Evolutionary conservation across 2,888 invertebrate species (phyloP).

Genomic region (Pimpla rufipes): DNA sequence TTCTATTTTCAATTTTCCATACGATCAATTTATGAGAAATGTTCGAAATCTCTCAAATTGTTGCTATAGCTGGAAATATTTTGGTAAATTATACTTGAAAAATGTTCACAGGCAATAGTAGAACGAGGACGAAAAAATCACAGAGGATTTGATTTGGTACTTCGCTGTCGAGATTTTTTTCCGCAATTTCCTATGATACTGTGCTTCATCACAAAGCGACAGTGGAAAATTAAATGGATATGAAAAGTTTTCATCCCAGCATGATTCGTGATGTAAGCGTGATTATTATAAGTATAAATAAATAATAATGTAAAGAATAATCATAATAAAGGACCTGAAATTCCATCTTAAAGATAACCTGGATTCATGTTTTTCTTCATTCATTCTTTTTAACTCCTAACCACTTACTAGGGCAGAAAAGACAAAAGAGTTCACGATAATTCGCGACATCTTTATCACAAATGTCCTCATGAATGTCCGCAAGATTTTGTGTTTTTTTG

Average conservation of each 20-base stretch:
- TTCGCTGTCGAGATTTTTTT: background rate
- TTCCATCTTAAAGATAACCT: too few relatives aligned
- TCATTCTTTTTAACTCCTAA: too few relatives aligned
- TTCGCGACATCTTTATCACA: too few relatives aligned
- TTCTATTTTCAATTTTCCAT: background rate
- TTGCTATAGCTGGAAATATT: background rate
- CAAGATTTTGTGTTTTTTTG: background rate
- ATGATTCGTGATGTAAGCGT: too few relatives aligned
- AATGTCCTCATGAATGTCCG: too few relatives aligned
- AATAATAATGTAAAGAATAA: too few relatives aligned
- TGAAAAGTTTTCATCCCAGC: background rate
- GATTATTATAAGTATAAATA: too few relatives aligned
- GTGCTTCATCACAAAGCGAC: conserved; percentile 3
- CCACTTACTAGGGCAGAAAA: too few relatives aligned
- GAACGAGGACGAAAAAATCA: background rate
- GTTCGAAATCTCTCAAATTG: background rate
- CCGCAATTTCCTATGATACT: background rate
- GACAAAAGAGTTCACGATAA: too few relatives aligned
- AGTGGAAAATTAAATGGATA: background rate
- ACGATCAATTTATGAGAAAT: background rate
- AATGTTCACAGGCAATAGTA: conserved; percentile 1
- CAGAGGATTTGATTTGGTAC: background rate
- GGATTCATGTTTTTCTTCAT: too few relatives aligned
- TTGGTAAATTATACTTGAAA: conserved; percentile 1
- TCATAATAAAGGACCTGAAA: too few relatives aligned